phyloP scores from a whole-genome alignment of 35 echinoderm and acorn worm species.

The Apostichopus japonicus region DNA sequence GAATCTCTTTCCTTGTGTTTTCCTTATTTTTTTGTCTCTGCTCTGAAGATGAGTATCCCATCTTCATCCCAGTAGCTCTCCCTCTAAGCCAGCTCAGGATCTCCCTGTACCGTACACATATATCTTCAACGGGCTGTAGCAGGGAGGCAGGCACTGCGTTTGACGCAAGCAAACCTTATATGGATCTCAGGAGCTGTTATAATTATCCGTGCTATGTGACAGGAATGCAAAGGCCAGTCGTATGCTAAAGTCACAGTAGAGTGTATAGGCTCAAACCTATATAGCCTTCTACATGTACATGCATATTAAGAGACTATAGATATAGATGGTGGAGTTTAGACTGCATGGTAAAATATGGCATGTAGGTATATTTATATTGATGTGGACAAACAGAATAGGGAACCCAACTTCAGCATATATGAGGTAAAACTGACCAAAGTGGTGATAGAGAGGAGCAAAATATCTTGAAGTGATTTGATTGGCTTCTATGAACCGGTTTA shows the following conservation, averaged over 20 bases:
- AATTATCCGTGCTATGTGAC: constrained; percentile 61
- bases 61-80: constrained; percentile 15
- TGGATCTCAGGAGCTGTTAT: constrained; percentile 50
- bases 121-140: not conserved
- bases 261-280: not conserved
- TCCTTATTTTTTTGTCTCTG: no score
- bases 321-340: no score
- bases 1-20: not conserved
- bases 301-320: not conserved
- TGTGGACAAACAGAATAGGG: not conserved
- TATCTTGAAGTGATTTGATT: no score
- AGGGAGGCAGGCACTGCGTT: constrained; percentile 14
- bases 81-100: not conserved
- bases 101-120: not conserved
- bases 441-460: not conserved
- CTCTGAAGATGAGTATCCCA: not conserved
- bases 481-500: no score
- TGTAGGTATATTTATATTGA: not conserved
- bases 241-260: no score
- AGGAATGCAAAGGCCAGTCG: constrained; percentile 24
- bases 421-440: not conserved
- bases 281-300: not conserved
- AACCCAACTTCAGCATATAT: not conserved
- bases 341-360: not conserved
- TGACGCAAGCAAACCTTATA: constrained; percentile 63